phyloP scores from a whole-genome alignment of 2,113 vertebrate genomes.

The Spermophilus dauricus region DNA sequence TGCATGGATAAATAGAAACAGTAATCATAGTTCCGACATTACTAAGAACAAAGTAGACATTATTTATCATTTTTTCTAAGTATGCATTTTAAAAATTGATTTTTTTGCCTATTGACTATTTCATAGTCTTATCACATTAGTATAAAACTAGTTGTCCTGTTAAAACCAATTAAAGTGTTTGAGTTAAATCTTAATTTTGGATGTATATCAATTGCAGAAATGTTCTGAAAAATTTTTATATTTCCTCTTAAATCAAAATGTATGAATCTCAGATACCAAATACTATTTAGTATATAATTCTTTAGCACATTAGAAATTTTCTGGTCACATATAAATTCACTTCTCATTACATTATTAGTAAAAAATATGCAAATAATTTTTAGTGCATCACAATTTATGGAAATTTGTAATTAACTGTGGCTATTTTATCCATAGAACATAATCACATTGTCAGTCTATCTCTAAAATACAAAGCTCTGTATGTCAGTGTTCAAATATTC shows the following conservation, averaged over 20 bases:
- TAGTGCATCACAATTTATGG: neutral
- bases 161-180: slow-evolving; percentile 58
- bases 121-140: neutral
- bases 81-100: slow-evolving; percentile 60
- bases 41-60: slow-evolving; percentile 75
- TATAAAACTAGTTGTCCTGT: slow-evolving; percentile 38
- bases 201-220: neutral
- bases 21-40: slow-evolving; percentile 80
- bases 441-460: neutral
- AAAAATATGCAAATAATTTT: slow-evolving; percentile 46
- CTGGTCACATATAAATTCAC: neutral
- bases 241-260: slow-evolving; percentile 43
- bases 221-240: slow-evolving; percentile 51
- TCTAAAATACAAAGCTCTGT: neutral
- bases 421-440: neutral
- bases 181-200: slow-evolving; percentile 57
- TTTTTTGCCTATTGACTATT: slow-evolving; percentile 68
- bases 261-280: neutral
- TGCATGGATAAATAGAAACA: slow-evolving; percentile 65
- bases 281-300: slow-evolving; percentile 19
- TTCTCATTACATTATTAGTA: slow-evolving; percentile 1
- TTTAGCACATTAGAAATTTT: slow-evolving; percentile 10
- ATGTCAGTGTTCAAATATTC: neutral
- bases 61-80: slow-evolving; percentile 78
- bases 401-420: slow-evolving; percentile 33